These are phyloP conservation scores for Crocodylus rhombifer DNA, from an alignment of 2,797 vertebrate genomes.

Conservation along the genomic window DNA sequence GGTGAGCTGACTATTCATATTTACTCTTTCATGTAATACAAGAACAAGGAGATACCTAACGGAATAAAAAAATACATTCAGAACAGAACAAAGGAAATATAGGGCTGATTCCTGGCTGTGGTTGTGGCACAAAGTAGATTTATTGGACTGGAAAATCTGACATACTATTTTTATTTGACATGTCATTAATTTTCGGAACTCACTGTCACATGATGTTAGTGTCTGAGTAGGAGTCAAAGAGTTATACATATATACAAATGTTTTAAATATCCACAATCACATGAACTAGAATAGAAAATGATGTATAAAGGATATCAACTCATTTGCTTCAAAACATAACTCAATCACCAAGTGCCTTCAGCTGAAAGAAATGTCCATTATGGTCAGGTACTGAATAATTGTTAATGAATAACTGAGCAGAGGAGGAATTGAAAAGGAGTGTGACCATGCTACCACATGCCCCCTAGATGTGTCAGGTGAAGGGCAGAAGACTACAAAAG, in stretches of 20 bases:
- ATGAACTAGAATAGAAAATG: not conserved
- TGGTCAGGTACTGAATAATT: accelerated
- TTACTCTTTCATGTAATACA: slow-evolving; percentile 19
- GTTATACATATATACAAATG: not conserved
- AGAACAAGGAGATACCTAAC: slow-evolving; percentile 17
- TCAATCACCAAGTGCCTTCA: not conserved
- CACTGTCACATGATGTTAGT: not conserved
- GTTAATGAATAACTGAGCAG: not conserved
- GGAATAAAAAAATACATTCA: slow-evolving; percentile 59
- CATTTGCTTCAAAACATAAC: not conserved
- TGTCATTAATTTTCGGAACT: slow-evolving; percentile 3
- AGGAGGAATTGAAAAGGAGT: not conserved
- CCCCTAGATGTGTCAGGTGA: accelerated
- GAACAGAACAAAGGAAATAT: slow-evolving; percentile 25
- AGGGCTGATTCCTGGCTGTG: not conserved
- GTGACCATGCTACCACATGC: not conserved
- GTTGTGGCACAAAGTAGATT: not conserved
- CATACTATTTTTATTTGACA: not conserved
- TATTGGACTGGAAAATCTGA: slow-evolving; percentile 22
- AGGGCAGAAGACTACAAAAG: not conserved
- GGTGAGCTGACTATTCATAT: not conserved
- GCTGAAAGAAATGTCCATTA: not conserved
- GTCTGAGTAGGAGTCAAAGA: not conserved
- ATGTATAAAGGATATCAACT: not conserved
- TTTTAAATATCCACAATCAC: not conserved